phyloP scores from a whole-genome alignment of 2,113 vertebrate species.

The Semicossyphus pulcher region DNA sequence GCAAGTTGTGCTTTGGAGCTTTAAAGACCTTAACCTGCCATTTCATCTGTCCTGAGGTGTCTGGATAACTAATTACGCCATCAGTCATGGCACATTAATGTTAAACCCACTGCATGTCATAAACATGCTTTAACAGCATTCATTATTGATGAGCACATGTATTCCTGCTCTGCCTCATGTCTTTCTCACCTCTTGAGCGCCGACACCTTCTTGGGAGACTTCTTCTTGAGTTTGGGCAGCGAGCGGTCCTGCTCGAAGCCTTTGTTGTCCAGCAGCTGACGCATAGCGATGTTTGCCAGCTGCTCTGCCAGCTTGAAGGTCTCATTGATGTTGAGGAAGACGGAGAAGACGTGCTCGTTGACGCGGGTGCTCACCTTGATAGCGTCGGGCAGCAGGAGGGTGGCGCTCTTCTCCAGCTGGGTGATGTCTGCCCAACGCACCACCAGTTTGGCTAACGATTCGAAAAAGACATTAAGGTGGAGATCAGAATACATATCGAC shows the following conservation, averaged over 20 bases:
- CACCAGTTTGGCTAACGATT: conserved; percentile 89
- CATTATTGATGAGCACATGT: neutral
- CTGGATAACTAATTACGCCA: neutral
- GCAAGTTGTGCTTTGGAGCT: neutral
- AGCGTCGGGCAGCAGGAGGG: conserved; percentile 91
- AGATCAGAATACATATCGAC: too few relatives aligned
- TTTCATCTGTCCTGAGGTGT: neutral
- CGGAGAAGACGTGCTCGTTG: conserved; percentile 93
- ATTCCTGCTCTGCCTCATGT: neutral
- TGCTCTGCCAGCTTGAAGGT: conserved; percentile 98
- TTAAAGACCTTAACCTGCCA: neutral
- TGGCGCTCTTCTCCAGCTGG: conserved; percentile 95
- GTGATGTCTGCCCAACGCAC: conserved; percentile 98
- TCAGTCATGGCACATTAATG: neutral
- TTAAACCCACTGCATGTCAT: neutral
- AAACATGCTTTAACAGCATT: neutral
- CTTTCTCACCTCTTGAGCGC: conserved; percentile 92
- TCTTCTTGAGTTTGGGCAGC: conserved; percentile 96
- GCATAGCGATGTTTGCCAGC: conserved; percentile 98
- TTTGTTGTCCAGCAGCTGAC: conserved; percentile 96
- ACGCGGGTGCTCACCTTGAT: conserved; percentile 95
- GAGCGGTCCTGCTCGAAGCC: conserved; percentile 96
- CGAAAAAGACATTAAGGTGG: neutral
- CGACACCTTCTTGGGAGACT: conserved; percentile 95
- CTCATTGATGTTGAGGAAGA: conserved; percentile 97